Base-by-base conservation (phyloP, 2,888 invertebrate genomes). In the Oxycera nigricornis region DNA sequence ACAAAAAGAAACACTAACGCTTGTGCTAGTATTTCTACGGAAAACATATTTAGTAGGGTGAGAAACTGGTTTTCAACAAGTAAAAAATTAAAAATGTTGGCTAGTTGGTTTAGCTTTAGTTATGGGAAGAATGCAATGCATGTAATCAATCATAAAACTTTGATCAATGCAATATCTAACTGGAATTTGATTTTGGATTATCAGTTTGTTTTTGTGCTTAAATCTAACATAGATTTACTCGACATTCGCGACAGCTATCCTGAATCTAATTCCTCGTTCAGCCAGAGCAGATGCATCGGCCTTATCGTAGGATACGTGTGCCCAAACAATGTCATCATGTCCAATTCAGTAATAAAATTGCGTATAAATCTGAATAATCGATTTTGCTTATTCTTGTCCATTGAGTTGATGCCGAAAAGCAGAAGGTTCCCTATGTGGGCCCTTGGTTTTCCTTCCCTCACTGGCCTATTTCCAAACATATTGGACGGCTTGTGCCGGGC, bases 321-420 rank as follows among this genome's bases (percentile, higher is more conserved):
- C 46, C 31, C 39, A 17, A 24, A 67, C 67, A 41, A 39, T 30
- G 59, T 30, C 20, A 65, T 65, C 41, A 35, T 65, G 30, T 22
- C 1, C 70, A 70, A 70, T 70, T 70, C 52, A 52, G 52, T 52
- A 70, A 70, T 70, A 70, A 70, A 70, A 70, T 46, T 6, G 22
- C 17, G 9, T 70, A 52, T 52, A 52, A 70, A 70, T 70, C 70
- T 65, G 70, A 52, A 70, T 70, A 70, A 70, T 70, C 70, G 70
- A 70, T 70, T 70, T 70, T 70, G 50, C 50, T 50, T 68, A 62
- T 39, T 35, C 35, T 24, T 35, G 20, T 35, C 67, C n/a, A 59
- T 59, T 59, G 28, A 26, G 30, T 59, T 4, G 46, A 46, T 46
- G 52, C 30, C 35, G 35, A 24, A 50, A 41, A 70, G 55, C 52